These are phyloP conservation scores for Epizoanthus fatuus DNA, from an alignment of 92 coral and sea anemone species.

Conservation along the genomic window DNA sequence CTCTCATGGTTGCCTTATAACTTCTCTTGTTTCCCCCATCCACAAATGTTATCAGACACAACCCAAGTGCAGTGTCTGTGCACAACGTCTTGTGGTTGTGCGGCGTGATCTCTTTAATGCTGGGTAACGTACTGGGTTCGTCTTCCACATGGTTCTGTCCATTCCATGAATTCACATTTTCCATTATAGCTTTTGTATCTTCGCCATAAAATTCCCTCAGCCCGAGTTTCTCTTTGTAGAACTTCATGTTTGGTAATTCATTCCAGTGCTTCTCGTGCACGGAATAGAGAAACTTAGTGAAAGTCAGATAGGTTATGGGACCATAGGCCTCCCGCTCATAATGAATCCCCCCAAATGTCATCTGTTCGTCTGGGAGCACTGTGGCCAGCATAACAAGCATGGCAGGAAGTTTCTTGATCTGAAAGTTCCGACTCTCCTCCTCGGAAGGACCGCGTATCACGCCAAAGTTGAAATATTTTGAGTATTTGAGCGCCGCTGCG, in stretches of 20 bases:
- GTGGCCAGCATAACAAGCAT: constrained; percentile 81
- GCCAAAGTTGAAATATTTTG: constrained; percentile 91
- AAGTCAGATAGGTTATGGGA: constrained; percentile 75
- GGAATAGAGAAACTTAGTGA: constrained; percentile 86
- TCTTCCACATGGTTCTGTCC: background rate
- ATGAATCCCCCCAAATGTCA: constrained; percentile 75
- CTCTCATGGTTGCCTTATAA: constrained; percentile 39
- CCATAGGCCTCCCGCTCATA: constrained; percentile 88
- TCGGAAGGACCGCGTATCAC: constrained; percentile 74
- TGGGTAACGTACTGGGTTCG: background rate
- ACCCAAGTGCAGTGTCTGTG: constrained; percentile 72
- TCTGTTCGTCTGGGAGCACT: constrained; percentile 56
- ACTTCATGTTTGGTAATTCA: constrained; percentile 78
- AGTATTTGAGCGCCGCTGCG: constrained; percentile 85
- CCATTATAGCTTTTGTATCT: constrained; percentile 72
- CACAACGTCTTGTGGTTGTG: constrained; percentile 80
- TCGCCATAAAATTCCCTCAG: constrained; percentile 76
- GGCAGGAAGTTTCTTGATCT: constrained; percentile 71
- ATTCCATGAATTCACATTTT: constrained; percentile 6
- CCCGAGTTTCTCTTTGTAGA: constrained; percentile 77
- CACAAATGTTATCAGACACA: constrained; percentile 84
- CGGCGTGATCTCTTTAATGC: constrained; percentile 73
- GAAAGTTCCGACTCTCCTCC: constrained; percentile 67
- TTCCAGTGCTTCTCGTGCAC: constrained; percentile 94
- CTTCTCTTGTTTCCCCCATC: constrained; percentile 66